Percentiles rank a stretch among this genome's conserved stretches.
These are phyloP conservation scores for Sisyra nigra DNA, from an alignment of 2,888 invertebrate species.

Conservation along the genomic window DNA sequence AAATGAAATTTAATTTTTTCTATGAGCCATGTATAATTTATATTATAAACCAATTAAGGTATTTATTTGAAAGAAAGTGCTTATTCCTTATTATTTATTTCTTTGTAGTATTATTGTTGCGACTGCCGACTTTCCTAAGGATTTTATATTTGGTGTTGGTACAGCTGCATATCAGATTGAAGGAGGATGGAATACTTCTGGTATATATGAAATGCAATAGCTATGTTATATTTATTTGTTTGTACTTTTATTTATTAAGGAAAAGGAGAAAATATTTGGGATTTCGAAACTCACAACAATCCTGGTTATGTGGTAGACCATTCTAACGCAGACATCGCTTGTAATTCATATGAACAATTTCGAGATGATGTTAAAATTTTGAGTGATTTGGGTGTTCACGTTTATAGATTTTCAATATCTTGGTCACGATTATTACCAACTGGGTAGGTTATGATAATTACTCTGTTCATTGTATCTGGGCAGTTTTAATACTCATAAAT, in stretches of 20 bases:
- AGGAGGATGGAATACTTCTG: constrained; percentile 22
- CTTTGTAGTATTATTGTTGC: not conserved
- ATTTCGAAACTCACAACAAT: constrained; percentile 25
- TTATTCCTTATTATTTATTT: not conserved
- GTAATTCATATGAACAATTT: constrained; percentile 19
- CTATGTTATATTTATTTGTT: not conserved
- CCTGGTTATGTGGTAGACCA: constrained; percentile 18
- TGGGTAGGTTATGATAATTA: no score
- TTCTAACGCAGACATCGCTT: constrained; percentile 18
- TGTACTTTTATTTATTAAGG: constrained; percentile 16
- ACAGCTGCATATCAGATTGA: constrained; percentile 24
- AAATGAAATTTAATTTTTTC: no score
- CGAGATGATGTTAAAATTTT: constrained; percentile 16
- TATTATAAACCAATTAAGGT: no score
- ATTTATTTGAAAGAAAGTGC: no score
- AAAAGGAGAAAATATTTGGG: constrained; percentile 36
- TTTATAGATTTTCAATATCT: constrained; percentile 39
- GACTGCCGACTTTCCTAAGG: constrained; percentile 15
- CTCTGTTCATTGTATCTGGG: no score
- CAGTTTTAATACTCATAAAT: no score
- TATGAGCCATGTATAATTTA: no score
- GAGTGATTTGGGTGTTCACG: constrained; percentile 19
- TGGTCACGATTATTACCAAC: constrained; percentile 33
- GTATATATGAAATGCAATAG: not conserved
- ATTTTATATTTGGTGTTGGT: constrained; percentile 21